Percentiles rank a stretch among this genome's conserved stretches.
phyloP scores from a whole-genome alignment of 1,140 invertebrate species.

The Zaprionus taronus region DNA sequence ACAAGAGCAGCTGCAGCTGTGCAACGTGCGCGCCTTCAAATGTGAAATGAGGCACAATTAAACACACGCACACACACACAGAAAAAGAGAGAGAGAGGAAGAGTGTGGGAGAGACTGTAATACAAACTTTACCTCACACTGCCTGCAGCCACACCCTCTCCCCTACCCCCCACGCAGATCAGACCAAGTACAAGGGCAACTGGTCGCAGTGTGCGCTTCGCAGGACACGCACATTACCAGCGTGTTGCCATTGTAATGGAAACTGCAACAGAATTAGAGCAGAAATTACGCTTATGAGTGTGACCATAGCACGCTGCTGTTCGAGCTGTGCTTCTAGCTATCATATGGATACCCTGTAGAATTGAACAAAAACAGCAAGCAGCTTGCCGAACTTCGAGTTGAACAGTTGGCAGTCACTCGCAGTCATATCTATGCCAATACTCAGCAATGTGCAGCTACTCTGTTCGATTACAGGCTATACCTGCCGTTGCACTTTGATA shows the following conservation, averaged over 20 bases:
- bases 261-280: conserved; percentile 62
- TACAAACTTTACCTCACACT: neutral
- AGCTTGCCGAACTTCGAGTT: neutral
- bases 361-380: no score
- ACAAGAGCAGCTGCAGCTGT: conserved; percentile 20
- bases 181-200: neutral
- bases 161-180: neutral
- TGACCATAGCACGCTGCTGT: conserved; percentile 25
- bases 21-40: conserved; percentile 13
- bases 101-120: neutral
- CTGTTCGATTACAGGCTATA: no score
- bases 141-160: no score
- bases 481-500: no score
- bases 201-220: conserved; percentile 1
- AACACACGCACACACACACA: conserved; percentile 16
- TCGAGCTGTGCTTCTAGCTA: conserved; percentile 16
- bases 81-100: neutral
- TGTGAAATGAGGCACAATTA: conserved; percentile 47
- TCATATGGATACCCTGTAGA: conserved; percentile 28
- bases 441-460: no score
- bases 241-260: conserved; percentile 42
- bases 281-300: conserved; percentile 62
- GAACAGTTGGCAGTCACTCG: neutral
- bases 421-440: no score
- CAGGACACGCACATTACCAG: conserved; percentile 41